Conservation (phyloP, 2,113 vertebrate species). For the Hyla sarda region DNA sequence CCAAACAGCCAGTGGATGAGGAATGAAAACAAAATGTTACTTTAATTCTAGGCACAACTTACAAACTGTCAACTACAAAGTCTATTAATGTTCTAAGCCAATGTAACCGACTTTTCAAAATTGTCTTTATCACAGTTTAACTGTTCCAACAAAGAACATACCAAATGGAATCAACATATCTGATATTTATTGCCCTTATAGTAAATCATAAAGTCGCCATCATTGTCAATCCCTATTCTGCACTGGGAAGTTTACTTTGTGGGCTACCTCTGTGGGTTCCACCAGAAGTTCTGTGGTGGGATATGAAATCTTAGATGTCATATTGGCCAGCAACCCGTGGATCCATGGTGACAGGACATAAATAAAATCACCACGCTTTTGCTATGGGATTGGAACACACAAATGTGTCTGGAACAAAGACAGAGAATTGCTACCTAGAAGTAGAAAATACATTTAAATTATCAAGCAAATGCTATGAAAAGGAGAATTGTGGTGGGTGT, state of each 20-base stretch:
- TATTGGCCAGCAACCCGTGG: background rate
- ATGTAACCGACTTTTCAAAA: background rate
- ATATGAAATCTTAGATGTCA: background rate
- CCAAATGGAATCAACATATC: background rate
- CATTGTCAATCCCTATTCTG: background rate
- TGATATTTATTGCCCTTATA: background rate
- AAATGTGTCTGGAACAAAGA: background rate
- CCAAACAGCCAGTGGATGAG: conserved; percentile 1
- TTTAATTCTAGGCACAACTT: background rate
- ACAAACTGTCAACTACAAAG: background rate
- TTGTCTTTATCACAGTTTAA: background rate
- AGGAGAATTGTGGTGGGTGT: conserved; percentile 3
- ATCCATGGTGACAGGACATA: background rate
- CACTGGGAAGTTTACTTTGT: background rate
- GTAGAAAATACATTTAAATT: conserved; percentile 17
- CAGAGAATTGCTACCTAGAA: background rate
- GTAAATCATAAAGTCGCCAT: background rate
- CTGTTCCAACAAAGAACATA: background rate
- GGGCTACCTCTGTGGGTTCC: background rate
- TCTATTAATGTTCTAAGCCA: background rate
- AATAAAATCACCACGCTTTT: background rate
- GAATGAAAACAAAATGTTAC: background rate
- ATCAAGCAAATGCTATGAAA: conserved; percentile 5
- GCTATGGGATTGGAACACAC: background rate
- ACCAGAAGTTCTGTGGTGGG: background rate